phyloP scores from a whole-genome alignment of 2,113 vertebrate genomes.

The Pristiophorus japonicus region DNA sequence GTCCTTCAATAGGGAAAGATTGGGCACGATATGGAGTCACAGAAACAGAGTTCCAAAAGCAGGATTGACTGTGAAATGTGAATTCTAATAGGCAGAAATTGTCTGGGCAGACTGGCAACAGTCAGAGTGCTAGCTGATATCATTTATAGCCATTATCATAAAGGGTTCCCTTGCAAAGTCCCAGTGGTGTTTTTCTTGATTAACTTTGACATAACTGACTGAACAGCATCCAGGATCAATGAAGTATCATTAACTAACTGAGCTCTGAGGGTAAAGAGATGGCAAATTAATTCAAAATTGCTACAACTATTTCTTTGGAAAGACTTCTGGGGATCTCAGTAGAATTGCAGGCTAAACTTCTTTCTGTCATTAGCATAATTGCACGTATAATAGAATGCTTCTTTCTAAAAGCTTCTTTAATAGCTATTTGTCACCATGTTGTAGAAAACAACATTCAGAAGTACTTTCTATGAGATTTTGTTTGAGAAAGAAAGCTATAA shows the following conservation, averaged over 20 bases:
- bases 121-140: neutral
- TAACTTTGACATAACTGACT: neutral
- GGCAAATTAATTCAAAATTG: neutral
- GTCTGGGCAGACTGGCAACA: neutral
- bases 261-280: neutral
- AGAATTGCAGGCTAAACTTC: neutral
- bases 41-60: neutral
- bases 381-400: neutral
- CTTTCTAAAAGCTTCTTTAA: neutral
- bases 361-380: neutral
- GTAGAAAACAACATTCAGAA: neutral
- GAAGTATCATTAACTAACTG: constrained; percentile 17
- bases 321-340: neutral
- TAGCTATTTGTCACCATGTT: neutral
- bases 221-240: neutral
- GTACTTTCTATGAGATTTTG: no score
- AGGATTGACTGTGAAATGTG: neutral
- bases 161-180: neutral
- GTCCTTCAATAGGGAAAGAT: neutral
- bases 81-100: neutral
- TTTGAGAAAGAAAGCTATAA: no score
- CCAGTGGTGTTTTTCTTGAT: neutral
- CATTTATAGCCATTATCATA: neutral
- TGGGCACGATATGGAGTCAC: neutral
- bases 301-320: neutral